Conservation (phyloP, 1,140 invertebrate species). For the Fopius arisanus region DNA sequence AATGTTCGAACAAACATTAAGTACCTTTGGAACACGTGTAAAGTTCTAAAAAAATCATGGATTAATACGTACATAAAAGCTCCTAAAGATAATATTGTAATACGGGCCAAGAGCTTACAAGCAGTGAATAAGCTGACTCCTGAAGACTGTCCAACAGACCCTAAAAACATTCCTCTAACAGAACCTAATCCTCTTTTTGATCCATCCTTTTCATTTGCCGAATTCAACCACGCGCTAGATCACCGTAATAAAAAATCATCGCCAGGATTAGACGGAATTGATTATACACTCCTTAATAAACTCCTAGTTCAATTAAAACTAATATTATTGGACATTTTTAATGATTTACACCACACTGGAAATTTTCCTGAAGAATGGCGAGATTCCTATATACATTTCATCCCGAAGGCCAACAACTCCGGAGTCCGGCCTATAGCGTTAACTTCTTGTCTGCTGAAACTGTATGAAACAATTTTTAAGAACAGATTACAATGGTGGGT, state of each 20-base stretch:
- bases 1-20: not conserved
- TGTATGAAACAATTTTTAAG: constrained; percentile 27
- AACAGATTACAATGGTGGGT: constrained; percentile 30
- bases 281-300: constrained; percentile 16
- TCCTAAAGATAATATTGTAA: not conserved
- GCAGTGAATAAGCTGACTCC: constrained; percentile 7
- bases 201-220: constrained; percentile 10
- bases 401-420: not conserved
- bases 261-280: constrained; percentile 21
- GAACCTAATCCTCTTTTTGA: constrained; percentile 7
- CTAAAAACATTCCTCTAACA: not conserved
- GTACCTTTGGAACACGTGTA: constrained; percentile 32
- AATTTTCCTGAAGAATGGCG: constrained; percentile 17
- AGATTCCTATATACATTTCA: constrained; percentile 22
- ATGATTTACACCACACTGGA: not conserved
- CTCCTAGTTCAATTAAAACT: constrained; percentile 23
- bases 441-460: constrained; percentile 27
- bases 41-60: constrained; percentile 31
- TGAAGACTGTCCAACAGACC: constrained; percentile 1
- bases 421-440: constrained; percentile 16
- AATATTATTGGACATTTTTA: constrained; percentile 25
- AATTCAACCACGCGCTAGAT: constrained; percentile 20
- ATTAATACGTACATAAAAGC: constrained; percentile 1
- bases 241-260: not conserved
- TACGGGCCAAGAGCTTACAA: not conserved